Evolutionary conservation across 2,797 vertebrate genomes (phyloP).

Genomic region (Acanthurus lineatus): DNA sequence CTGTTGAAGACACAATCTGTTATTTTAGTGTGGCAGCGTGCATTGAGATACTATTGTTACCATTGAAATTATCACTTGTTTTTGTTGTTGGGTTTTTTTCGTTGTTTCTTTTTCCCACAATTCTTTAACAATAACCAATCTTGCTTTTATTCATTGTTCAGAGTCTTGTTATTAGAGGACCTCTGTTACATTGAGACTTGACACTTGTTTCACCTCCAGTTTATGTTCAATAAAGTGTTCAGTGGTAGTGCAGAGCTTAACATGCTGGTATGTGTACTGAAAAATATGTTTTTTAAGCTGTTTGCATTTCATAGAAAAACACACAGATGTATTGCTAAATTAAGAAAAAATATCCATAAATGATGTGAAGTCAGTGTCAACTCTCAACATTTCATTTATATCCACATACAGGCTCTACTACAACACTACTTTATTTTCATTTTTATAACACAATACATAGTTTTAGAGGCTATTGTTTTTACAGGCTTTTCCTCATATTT

Average conservation of each 20-base stretch:
- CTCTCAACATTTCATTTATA: not conserved
- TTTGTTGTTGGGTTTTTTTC: not conserved
- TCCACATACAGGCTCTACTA: not conserved
- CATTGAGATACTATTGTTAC: slow-evolving; percentile 28
- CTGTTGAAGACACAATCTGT: slow-evolving; percentile 40
- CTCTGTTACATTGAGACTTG: not conserved
- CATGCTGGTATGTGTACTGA: not conserved
- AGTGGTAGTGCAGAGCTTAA: not conserved
- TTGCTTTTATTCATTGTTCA: slow-evolving; percentile 18
- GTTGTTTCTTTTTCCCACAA: not conserved
- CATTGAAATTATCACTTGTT: slow-evolving; percentile 22
- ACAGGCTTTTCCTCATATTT: not conserved
- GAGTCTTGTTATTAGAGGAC: slow-evolving; percentile 11
- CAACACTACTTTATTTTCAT: not conserved
- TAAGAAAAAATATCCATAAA: not conserved
- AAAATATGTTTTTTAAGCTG: not conserved
- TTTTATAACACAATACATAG: not conserved
- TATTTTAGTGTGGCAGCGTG: slow-evolving; percentile 22
- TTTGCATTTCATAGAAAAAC: not conserved
- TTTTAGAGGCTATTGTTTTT: not conserved
- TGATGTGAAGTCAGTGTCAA: not conserved
- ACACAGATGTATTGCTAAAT: not conserved
- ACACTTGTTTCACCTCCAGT: slow-evolving; percentile 4
- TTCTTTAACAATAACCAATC: slow-evolving; percentile 5
- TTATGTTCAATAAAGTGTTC: not conserved